Evolutionary conservation across 2,888 invertebrate genomes (phyloP).

Genomic region (Hirtodrosophila histrioides): DNA sequence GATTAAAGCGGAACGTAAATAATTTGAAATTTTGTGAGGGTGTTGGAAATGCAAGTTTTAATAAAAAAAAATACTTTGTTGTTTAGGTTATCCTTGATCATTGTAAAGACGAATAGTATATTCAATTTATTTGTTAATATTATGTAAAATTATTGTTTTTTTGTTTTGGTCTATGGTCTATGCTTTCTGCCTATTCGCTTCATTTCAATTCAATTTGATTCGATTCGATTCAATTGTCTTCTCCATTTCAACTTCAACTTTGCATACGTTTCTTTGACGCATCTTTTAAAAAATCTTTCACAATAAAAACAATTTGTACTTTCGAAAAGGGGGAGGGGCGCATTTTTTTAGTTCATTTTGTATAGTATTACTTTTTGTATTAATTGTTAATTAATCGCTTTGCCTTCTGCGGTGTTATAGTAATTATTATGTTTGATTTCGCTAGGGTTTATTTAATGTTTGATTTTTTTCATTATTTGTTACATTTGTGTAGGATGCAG

Average conservation of each 20-base stretch:
- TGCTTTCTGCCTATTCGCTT: constrained; percentile 40
- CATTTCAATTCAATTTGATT: no score
- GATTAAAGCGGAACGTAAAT: constrained; percentile 1
- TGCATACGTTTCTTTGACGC: constrained; percentile 32
- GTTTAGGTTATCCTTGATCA: no score
- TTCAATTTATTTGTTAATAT: not conserved
- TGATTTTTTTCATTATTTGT: constrained; percentile 61
- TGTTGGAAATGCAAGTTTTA: no score
- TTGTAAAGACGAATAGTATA: no score
- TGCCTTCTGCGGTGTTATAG: constrained; percentile 52
- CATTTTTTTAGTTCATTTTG: constrained; percentile 67
- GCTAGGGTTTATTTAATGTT: constrained; percentile 67
- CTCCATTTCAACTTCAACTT: constrained; percentile 55
- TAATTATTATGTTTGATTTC: constrained; percentile 63
- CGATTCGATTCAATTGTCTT: constrained; percentile 25
- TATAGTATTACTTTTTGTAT: constrained; percentile 39
- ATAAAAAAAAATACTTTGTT: no score
- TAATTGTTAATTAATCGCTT: constrained; percentile 41
- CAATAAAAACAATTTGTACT: constrained; percentile 85
- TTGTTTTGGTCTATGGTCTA: constrained; percentile 34
- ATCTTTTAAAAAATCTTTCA: constrained; percentile 71
- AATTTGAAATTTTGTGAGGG: not conserved
- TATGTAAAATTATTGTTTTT: not conserved
- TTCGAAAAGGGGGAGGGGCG: constrained; percentile 84
- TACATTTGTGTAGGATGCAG: constrained; percentile 81